Conservation (phyloP, 92 coral and sea anemone species). For the Palythoa grandiflora region DNA sequence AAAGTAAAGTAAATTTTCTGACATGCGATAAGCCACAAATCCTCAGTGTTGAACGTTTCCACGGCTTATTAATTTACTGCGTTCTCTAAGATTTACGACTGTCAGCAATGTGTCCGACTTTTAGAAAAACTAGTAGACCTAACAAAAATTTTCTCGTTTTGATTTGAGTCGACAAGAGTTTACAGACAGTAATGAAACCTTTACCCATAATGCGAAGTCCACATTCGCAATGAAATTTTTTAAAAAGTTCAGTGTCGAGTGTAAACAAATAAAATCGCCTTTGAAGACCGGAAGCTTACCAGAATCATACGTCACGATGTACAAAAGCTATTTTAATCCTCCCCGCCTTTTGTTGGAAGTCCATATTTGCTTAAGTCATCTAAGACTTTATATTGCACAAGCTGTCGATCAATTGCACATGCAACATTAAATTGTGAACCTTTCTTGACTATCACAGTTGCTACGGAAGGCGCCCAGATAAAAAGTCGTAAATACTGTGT, state of each 20-base stretch:
- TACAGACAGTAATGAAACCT: no score
- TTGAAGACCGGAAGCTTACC: conserved; percentile 8
- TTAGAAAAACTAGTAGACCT: background rate
- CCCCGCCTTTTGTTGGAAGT: conserved; percentile 21
- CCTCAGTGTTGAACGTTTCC: background rate
- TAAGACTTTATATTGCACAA: conserved; percentile 36
- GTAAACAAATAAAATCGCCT: background rate
- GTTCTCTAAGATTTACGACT: background rate
- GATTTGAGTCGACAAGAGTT: no score
- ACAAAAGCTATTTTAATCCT: background rate
- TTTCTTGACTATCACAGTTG: conserved; percentile 8
- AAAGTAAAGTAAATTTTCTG: no score
- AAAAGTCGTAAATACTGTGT: background rate
- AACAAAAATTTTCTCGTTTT: no score
- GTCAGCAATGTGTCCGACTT: background rate
- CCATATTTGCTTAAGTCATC: conserved; percentile 28
- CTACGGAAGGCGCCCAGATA: background rate
- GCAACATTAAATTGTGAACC: conserved; percentile 11
- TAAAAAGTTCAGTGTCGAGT: background rate
- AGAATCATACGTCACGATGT: conserved; percentile 12
- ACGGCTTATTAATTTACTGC: background rate
- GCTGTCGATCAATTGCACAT: conserved; percentile 30
- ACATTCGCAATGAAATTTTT: no score
- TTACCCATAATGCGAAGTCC: no score
- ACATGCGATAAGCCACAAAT: background rate